phyloP scores from a whole-genome alignment of 2,113 vertebrate species.

The Ranitomeya imitator region DNA sequence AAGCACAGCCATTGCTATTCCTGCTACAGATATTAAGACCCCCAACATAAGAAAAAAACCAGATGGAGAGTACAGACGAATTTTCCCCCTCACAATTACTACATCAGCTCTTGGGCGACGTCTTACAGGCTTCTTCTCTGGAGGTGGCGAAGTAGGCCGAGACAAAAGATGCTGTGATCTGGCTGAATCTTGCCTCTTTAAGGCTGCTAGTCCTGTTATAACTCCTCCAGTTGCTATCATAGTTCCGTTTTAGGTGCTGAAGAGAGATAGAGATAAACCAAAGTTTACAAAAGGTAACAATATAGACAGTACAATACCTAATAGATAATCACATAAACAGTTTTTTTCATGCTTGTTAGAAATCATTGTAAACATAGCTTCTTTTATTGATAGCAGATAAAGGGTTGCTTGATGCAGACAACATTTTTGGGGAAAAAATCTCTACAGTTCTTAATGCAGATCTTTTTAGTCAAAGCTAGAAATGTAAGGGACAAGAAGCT shows the following conservation, averaged over 20 bases:
- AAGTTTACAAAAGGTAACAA: not conserved
- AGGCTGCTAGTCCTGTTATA: constrained; percentile 93
- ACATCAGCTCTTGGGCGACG: constrained; percentile 87
- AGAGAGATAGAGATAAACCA: constrained; percentile 38
- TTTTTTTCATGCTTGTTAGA: too few species aligned
- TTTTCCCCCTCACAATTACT: constrained; percentile 90
- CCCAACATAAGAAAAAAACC: constrained; percentile 95
- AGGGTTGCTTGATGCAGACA: too few species aligned
- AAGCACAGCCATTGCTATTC: constrained; percentile 94
- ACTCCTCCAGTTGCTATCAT: constrained; percentile 98
- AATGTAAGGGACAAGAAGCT: too few species aligned
- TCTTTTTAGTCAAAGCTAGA: too few species aligned
- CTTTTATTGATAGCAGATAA: too few species aligned
- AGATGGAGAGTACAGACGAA: constrained; percentile 92
- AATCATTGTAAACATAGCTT: too few species aligned
- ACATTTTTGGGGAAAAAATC: too few species aligned
- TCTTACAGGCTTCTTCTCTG: constrained; percentile 77
- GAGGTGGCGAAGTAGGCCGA: constrained; percentile 62
- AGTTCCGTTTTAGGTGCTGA: constrained; percentile 65
- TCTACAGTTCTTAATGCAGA: too few species aligned
- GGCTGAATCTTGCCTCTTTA: constrained; percentile 95
- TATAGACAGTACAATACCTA: not conserved
- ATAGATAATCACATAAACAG: too few species aligned
- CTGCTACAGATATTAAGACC: constrained; percentile 84
- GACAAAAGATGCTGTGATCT: constrained; percentile 87